phyloP scores from a whole-genome alignment of 2,888 invertebrate species.

The Agrilus biguttatus region DNA sequence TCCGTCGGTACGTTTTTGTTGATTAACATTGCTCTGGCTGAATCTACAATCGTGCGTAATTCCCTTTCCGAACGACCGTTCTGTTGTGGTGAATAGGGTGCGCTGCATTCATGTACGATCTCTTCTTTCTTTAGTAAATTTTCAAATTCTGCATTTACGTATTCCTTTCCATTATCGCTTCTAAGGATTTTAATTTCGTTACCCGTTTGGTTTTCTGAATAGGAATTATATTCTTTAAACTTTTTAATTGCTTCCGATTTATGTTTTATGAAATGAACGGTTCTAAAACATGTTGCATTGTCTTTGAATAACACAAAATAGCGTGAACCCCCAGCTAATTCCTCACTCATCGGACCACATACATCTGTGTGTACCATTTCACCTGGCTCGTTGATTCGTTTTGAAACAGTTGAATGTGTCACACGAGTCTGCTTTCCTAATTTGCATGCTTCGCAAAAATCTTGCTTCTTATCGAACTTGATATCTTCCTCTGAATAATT shows the following conservation, averaged over 20 bases:
- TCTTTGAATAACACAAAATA: slow-evolving; percentile 13
- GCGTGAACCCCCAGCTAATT: too few species aligned
- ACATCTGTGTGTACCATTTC: slow-evolving; percentile 11
- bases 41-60: too few species aligned
- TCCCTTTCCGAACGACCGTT: too few species aligned
- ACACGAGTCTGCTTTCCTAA: slow-evolving; percentile 10
- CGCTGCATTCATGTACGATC: too few species aligned
- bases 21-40: too few species aligned
- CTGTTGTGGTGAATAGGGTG: too few species aligned
- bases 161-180: too few species aligned
- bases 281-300: slow-evolving; percentile 7
- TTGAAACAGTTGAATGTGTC: slow-evolving; percentile 4
- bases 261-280: slow-evolving; percentile 8
- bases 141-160: too few species aligned
- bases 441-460: slow-evolving; percentile 12
- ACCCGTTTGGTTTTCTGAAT: too few species aligned
- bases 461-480: slow-evolving; percentile 6
- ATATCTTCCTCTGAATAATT: slow-evolving; percentile 6
- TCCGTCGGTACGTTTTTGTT: too few species aligned
- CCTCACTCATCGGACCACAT: slow-evolving; percentile 10
- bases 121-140: too few species aligned
- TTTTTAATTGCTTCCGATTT: slow-evolving; percentile 4
- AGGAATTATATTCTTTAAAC: slow-evolving; percentile 6
- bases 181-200: too few species aligned
- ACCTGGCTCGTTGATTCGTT: slow-evolving; percentile 6